Base-by-base conservation (phyloP, 1,140 invertebrate species). In the Dendroctonus ponderosae region DNA sequence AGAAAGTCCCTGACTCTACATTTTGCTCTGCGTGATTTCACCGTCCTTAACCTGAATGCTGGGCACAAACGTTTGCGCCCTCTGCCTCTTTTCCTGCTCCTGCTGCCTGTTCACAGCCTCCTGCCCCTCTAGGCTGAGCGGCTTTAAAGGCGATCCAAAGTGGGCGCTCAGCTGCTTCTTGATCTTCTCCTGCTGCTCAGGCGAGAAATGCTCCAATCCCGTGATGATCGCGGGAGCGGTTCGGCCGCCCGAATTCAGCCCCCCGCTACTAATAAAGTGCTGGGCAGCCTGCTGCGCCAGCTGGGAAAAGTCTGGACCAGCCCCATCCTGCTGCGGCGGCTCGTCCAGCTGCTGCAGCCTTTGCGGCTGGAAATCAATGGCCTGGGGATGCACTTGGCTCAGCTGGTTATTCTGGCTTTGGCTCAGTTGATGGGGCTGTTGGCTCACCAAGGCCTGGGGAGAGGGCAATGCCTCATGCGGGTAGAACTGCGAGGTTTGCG, bases 151-250 rank as follows among this genome's bases (percentile, higher is more conserved):
- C 40, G 69, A 67, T 8, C 75, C 75, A 44, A 76, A 73, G 59
- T 77, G 72, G 26, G 62, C 70, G 37, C 69, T 71, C 43, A 78
- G 51, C 50, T 78, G 75, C 5, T 69, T 71, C 53, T 78, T 78
- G 60, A 78, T 78, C 62, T 78, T 76, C 11, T 71, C 74, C 59
- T 78, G 77, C 49, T 78, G 76, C 62, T 78, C 77, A 7, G 76
- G 74, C 0, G 71, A 71, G 57, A 78, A 78, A 64, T 76, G 70
- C 60, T 78, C 77, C 12, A 78, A 72, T 7, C 77, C 77, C 0
- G 77, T 77, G 37, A 78, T 75, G 48, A 78, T 78, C 7, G 77
- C 73, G 0, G 77, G 76, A 37, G 71, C 62, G 0, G 72, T 67
- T 51, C 64, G 58, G 6, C 38, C 52, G 11, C 66, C 53, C 52